A percentile compares a stretch with the other conserved stretches of the same genome.
Evolutionary conservation across 1,140 invertebrate species (phyloP).

Genomic region (Pemphigus obesinymphae): DNA sequence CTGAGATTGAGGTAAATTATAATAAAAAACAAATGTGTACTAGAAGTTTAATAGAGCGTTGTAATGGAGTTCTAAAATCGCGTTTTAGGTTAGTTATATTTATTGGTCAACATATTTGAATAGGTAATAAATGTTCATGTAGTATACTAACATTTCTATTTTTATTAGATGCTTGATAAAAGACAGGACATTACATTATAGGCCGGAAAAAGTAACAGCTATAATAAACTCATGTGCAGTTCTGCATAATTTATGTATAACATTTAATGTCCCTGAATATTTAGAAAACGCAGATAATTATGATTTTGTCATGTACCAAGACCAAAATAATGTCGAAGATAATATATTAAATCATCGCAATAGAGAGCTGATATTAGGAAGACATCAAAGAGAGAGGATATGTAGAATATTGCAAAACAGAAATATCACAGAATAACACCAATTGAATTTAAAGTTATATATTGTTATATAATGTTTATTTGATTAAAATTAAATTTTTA

Average conservation of each 20-base stretch:
- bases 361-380: not conserved
- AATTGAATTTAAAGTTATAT: too few relatives aligned
- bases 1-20: slow-evolving; percentile 26
- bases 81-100: not conserved
- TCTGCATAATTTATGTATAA: not conserved
- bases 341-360: not conserved
- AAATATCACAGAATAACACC: too few relatives aligned
- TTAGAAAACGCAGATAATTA: not conserved
- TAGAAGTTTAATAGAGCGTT: slow-evolving; percentile 50
- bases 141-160: too few relatives aligned
- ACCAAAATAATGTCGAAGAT: too few relatives aligned
- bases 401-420: not conserved
- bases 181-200: not conserved
- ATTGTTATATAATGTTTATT: too few relatives aligned
- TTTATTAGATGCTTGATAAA: not conserved
- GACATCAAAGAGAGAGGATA: not conserved
- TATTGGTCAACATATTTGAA: not conserved
- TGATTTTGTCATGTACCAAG: not conserved
- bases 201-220: not conserved
- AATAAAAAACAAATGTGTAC: slow-evolving; percentile 46
- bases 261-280: not conserved
- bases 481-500: not conserved
- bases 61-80: slow-evolving; percentile 23
- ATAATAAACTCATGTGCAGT: not conserved
- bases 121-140: too few relatives aligned